Percentiles rank a stretch among this genome's conserved stretches.
Conservation (phyloP, 2,113 vertebrate genomes). For the Solea solea region DNA sequence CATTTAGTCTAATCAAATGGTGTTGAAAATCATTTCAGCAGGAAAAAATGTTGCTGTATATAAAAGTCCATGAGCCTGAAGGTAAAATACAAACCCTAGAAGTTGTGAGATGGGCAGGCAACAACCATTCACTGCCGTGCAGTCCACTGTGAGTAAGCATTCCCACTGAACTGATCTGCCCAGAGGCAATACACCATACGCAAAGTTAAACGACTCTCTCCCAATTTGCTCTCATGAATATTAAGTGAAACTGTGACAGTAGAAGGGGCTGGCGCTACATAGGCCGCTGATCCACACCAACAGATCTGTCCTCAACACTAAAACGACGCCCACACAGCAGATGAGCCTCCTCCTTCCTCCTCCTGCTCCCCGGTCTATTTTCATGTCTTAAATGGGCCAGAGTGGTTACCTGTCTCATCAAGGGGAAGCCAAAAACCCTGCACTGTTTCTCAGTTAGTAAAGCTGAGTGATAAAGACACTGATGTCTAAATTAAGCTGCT, state of each 20-base stretch:
- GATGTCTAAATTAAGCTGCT: constrained; percentile 79
- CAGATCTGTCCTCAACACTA: constrained; percentile 76
- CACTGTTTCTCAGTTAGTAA: constrained; percentile 61
- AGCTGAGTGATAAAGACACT: constrained; percentile 71
- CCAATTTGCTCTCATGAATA: constrained; percentile 89
- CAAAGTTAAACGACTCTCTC: constrained; percentile 84
- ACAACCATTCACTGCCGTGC: constrained; percentile 31
- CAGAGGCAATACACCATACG: constrained; percentile 76
- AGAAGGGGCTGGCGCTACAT: constrained; percentile 70
- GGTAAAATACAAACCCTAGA: constrained; percentile 18
- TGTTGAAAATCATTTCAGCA: constrained; percentile 8
- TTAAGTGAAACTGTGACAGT: constrained; percentile 82
- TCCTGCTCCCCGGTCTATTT: constrained; percentile 65
- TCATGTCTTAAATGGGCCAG: constrained; percentile 78
- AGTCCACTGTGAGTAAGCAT: constrained; percentile 73
- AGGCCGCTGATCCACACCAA: constrained; percentile 77
- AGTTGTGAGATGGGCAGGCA: constrained; percentile 35
- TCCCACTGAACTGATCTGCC: constrained; percentile 77
- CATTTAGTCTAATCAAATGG: constrained; percentile 24
- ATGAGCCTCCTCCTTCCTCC: constrained; percentile 55
- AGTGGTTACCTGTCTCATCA: constrained; percentile 77
- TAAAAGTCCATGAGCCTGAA: constrained; percentile 24
- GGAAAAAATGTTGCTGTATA: constrained; percentile 1
- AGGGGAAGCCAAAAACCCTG: constrained; percentile 64
- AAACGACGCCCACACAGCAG: constrained; percentile 62